These are phyloP conservation scores for Sparidentex hasta DNA, from an alignment of 2,797 vertebrate genomes.

Conservation along the genomic window DNA sequence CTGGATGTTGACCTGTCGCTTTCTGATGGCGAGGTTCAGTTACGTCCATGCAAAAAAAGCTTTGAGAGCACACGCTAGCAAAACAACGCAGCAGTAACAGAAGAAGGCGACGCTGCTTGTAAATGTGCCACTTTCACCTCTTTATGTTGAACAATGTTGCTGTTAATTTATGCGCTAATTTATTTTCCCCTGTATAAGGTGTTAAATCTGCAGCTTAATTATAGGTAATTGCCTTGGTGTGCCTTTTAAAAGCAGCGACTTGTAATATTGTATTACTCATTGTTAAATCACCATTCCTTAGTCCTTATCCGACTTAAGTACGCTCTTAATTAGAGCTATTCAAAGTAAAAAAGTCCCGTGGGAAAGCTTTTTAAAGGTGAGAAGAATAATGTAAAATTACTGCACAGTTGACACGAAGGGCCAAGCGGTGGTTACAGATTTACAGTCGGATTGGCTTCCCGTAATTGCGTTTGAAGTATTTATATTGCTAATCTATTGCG, in stretches of 20 bases:
- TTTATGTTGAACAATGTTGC: no score
- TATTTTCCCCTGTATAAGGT: not conserved
- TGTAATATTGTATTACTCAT: not conserved
- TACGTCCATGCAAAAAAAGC: not conserved
- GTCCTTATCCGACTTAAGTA: no score
- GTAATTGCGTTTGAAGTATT: constrained; percentile 58
- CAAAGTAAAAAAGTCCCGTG: no score
- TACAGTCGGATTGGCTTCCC: constrained; percentile 24
- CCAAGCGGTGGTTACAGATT: constrained; percentile 14
- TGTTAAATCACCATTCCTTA: not conserved
- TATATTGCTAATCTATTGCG: constrained; percentile 39
- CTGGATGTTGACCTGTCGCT: no score
- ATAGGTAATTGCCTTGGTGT: not conserved
- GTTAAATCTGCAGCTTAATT: not conserved
- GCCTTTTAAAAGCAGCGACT: not conserved
- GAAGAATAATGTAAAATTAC: not conserved
- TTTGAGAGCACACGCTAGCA: no score
- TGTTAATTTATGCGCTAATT: not conserved
- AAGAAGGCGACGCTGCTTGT: not conserved
- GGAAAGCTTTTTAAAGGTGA: constrained; percentile 8
- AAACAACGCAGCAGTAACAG: not conserved
- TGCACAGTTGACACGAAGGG: constrained; percentile 19
- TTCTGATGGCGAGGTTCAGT: no score
- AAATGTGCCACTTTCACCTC: no score
- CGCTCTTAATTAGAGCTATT: no score